Percentiles rank a stretch among this genome's conserved stretches.
phyloP scores from a whole-genome alignment of 64 coral and sea anemone species.

The Dendrophyllia cribrosa region DNA sequence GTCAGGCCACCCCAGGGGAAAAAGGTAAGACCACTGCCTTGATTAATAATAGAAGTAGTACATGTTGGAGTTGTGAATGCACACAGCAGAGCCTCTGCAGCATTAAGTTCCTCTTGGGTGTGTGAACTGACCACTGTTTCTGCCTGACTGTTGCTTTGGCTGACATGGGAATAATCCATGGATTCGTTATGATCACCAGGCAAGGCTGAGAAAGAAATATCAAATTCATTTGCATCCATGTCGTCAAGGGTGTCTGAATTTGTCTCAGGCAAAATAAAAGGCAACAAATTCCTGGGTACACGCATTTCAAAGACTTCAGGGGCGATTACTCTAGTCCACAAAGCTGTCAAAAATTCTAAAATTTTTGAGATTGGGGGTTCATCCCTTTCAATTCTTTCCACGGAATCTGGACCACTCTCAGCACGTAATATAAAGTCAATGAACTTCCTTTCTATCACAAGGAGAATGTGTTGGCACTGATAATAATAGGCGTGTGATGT shows the following conservation, averaged over 20 bases:
- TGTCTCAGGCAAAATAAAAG: constrained; percentile 67
- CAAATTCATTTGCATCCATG: constrained; percentile 9
- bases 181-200: constrained; percentile 37
- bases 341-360: constrained; percentile 50
- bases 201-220: constrained; percentile 20
- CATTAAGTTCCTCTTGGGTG: constrained; percentile 52
- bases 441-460: constrained; percentile 57
- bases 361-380: constrained; percentile 48
- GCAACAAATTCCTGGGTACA: constrained; percentile 70
- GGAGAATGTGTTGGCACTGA: constrained; percentile 63
- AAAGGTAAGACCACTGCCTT: constrained; percentile 43
- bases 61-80: constrained; percentile 39
- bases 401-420: constrained; percentile 67
- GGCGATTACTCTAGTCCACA: constrained; percentile 70
- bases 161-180: constrained; percentile 7
- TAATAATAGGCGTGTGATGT: constrained; percentile 58
- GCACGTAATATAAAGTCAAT: constrained; percentile 83
- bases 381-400: constrained; percentile 73
- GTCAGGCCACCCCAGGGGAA: constrained; percentile 71
- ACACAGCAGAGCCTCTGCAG: constrained; percentile 70
- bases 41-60: constrained; percentile 21
- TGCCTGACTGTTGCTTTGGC: background rate
- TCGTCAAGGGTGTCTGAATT: constrained; percentile 9
- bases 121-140: constrained; percentile 3
- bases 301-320: constrained; percentile 78